phyloP scores from a whole-genome alignment of 2,888 invertebrate genomes.

The Agrotis ipsilon region DNA sequence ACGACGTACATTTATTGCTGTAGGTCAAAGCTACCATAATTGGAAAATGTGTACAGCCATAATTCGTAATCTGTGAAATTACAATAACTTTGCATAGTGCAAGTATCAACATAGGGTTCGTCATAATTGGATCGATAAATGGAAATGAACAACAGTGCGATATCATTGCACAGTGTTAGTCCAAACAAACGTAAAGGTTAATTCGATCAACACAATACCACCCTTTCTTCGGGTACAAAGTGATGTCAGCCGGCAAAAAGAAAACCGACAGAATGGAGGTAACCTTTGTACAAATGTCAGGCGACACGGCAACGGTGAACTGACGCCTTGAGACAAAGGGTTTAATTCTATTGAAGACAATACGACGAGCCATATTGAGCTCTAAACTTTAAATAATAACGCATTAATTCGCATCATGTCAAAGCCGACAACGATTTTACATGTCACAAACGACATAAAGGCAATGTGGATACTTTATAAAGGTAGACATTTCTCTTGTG shows the following conservation, averaged over 20 bases:
- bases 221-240: conserved; percentile 86
- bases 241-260: conserved; percentile 86
- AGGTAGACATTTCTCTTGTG: conserved; percentile 81
- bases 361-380: conserved; percentile 76
- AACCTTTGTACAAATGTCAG: conserved; percentile 90
- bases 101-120: conserved; percentile 12
- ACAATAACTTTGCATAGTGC: conserved; percentile 47
- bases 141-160: conserved; percentile 27
- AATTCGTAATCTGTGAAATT: conserved; percentile 47
- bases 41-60: conserved; percentile 57
- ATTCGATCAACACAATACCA: conserved; percentile 82
- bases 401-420: conserved; percentile 68
- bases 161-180: conserved; percentile 52
- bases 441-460: conserved; percentile 79
- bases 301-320: conserved; percentile 82
- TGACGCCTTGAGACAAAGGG: conserved; percentile 89
- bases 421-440: conserved; percentile 72
- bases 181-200: conserved; percentile 81
- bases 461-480: conserved; percentile 78
- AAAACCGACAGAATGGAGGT: conserved; percentile 85
- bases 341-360: conserved; percentile 81
- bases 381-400: conserved; percentile 73
- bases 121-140: conserved; percentile 38
- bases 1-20: conserved; percentile 58
- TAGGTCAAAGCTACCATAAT: conserved; percentile 60